Conservation (phyloP, 2,797 vertebrate species). For the Tarsius wallacei region DNA sequence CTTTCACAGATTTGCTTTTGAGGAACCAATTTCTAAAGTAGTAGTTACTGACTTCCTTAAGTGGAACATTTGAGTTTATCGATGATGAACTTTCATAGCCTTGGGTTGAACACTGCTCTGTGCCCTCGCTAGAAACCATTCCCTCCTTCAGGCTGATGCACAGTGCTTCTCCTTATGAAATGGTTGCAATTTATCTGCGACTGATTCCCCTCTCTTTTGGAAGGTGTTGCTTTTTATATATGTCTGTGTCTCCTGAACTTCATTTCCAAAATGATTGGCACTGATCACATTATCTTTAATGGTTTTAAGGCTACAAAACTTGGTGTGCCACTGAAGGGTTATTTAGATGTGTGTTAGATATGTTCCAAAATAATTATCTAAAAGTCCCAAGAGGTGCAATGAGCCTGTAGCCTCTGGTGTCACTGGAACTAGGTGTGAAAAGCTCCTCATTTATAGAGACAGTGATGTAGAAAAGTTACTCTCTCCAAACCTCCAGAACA, state of each 20-base stretch:
- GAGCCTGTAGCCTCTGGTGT: not conserved
- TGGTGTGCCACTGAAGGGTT: not conserved
- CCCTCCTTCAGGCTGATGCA: not conserved
- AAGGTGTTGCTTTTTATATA: not conserved
- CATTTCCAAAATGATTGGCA: fast-evolving
- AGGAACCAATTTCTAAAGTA: not conserved
- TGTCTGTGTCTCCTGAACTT: not conserved
- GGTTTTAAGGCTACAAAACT: not conserved
- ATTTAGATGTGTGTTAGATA: not conserved
- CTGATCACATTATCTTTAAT: not conserved
- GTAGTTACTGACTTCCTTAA: not conserved
- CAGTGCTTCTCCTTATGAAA: not conserved
- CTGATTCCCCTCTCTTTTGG: not conserved
- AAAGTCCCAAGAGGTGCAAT: not conserved
- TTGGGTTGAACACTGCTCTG: not conserved
- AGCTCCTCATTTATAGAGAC: not conserved
- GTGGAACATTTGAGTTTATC: not conserved
- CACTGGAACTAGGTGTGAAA: not conserved
- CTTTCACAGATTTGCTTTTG: not conserved
- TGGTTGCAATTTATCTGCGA: not conserved
- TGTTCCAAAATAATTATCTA: not conserved
- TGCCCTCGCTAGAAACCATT: not conserved
- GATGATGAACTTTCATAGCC: not conserved
- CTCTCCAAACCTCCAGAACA: not conserved
- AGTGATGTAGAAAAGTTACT: not conserved